These are phyloP conservation scores for Rotaria magnacalcarata DNA, from an alignment of 2,888 invertebrate genomes.

Conservation along the genomic window DNA sequence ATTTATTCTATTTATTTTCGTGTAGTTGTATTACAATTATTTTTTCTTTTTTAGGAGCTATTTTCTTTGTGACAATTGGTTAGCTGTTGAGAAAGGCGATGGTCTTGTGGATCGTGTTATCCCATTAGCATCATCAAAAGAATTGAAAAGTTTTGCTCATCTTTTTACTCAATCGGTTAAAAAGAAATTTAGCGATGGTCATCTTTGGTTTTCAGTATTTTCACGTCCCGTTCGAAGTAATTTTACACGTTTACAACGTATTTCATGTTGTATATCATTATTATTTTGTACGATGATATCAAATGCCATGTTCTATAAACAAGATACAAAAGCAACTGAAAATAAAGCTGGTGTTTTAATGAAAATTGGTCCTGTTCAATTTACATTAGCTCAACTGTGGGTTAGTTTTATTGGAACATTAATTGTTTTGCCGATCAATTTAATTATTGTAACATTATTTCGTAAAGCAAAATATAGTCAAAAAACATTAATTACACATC, in stretches of 20 bases:
- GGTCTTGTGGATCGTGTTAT: constrained; percentile 57
- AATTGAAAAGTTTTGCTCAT: constrained; percentile 57
- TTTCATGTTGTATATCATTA: constrained; percentile 57
- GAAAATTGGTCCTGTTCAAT: constrained; percentile 60
- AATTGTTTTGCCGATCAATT: constrained; percentile 57
- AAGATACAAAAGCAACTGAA: constrained; percentile 37
- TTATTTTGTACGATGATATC: constrained; percentile 59
- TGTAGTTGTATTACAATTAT: background rate
- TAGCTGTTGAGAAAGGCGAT: constrained; percentile 58
- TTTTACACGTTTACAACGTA: constrained; percentile 59
- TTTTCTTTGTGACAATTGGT: constrained; percentile 57
- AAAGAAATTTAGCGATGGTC: constrained; percentile 58
- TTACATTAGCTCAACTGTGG: constrained; percentile 59
- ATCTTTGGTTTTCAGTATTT: constrained; percentile 59
- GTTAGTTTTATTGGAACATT: constrained; percentile 55
- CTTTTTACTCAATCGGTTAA: constrained; percentile 55
- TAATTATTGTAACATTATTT: constrained; percentile 56
- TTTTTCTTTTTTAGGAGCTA: constrained; percentile 51
- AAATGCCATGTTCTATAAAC: constrained; percentile 59
- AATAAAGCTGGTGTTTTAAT: constrained; percentile 56
- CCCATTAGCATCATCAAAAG: constrained; percentile 56
- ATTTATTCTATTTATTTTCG: constrained; percentile 24
- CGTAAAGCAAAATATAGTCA: constrained; percentile 49
- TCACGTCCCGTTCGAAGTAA: constrained; percentile 55
- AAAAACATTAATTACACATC: background rate